Base-by-base conservation (phyloP, 2,888 invertebrate genomes). In the Lypha dubia region DNA sequence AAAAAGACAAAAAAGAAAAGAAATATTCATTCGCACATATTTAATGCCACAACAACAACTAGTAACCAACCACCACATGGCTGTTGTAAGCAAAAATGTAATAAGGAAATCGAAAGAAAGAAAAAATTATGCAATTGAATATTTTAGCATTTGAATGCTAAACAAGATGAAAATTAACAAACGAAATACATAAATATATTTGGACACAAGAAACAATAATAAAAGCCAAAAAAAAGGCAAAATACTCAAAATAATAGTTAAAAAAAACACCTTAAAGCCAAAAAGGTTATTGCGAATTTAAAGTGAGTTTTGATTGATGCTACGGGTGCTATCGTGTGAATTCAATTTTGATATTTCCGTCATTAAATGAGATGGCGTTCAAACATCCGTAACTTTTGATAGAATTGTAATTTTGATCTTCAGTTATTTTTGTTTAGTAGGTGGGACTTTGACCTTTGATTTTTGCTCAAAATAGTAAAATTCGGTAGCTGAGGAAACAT, bases 121-220 rank as follows among this genome's bases (percentile, higher is more conserved):
- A 49, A 62, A n/a, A 73, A 74, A 49, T 84, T 84, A 84, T 84
- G 84, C 77, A 84, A 84, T 81, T 68, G 81, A 70, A 70, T 70
- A 75, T 70, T 81, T 81, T 75, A 75, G 56, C 68, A 62, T 75
- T 68, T 75, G 74, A 56, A 62, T 81, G 75, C 68, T 81, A 81
- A 79, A 81, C 53, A 62, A 68, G 75, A 81, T 49, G 68, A 70
- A 75, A 70, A 70, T 68, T 53, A 60, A 41, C 28, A 1, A 77
- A 60, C n/a, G 32, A 51, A 51, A 41, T 15, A n/a, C n/a, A n/a
- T n/a, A 53, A 79, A 68, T 32, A 22, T 28, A 0, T 70, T n/a
- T 44, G 28, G n/a, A 51, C 17, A 20, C 6, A 58, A 38, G 41
- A 46, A 56, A 32, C n/a, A n/a, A n/a, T n/a, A n/a, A n/a, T n/a